Conservation (phyloP, 1,140 invertebrate genomes). For the Ericerus pela region DNA sequence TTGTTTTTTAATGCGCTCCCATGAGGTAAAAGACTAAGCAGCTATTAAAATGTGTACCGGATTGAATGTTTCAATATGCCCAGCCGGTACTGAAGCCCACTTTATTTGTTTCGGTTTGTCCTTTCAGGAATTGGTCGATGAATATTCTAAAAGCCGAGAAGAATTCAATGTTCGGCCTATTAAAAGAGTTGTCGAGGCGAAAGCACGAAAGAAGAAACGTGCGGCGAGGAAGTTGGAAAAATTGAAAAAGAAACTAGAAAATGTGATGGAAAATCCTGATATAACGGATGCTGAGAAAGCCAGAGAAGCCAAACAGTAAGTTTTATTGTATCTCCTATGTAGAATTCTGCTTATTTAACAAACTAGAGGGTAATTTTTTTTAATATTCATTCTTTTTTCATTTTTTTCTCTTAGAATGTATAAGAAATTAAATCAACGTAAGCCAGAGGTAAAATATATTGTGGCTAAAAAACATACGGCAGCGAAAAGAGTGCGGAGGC, state of each 20-base stretch:
- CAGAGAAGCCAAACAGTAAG: constrained; percentile 75
- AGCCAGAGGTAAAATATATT: constrained; percentile 84
- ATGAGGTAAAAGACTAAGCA: no score
- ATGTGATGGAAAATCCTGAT: constrained; percentile 75
- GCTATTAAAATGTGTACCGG: no score
- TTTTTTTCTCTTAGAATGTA: constrained; percentile 53
- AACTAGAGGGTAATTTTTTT: background rate
- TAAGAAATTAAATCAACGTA: constrained; percentile 71
- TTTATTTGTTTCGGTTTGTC: background rate
- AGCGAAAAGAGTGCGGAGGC: constrained; percentile 58
- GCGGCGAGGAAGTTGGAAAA: constrained; percentile 72
- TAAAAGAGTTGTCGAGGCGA: constrained; percentile 97
- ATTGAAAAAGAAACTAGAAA: constrained; percentile 89
- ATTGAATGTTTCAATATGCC: no score
- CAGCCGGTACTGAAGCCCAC: no score
- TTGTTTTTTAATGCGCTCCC: no score
- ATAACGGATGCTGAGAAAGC: constrained; percentile 82
- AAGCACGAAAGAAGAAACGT: constrained; percentile 88
- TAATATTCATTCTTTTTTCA: background rate
- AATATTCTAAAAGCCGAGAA: constrained; percentile 59
- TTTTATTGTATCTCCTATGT: constrained; percentile 17
- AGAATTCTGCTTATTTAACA: background rate
- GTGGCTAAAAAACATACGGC: constrained; percentile 80
- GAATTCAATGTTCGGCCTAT: constrained; percentile 88
- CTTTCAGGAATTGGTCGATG: constrained; percentile 46